Percentiles rank a stretch among this genome's conserved stretches.
Conservation (phyloP, 2,797 vertebrate species). For the Cynopterus sphinx region DNA sequence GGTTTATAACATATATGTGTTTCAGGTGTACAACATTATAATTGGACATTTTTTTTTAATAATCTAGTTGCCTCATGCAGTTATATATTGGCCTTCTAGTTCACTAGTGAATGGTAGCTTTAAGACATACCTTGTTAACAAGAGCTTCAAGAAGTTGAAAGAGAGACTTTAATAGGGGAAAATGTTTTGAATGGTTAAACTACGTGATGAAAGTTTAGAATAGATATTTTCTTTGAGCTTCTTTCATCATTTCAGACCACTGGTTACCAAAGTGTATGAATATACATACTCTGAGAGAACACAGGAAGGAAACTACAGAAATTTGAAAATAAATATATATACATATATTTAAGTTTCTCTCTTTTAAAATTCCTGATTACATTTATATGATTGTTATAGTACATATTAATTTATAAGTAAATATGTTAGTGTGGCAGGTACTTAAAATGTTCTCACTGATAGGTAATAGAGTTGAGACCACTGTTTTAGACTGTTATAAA, state of each 20-base stretch:
- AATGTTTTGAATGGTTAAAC: not conserved
- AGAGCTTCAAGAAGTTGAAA: constrained; percentile 14
- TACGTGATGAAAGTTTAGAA: not conserved
- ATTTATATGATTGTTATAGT: not conserved
- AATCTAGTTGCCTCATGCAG: not conserved
- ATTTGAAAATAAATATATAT: not conserved
- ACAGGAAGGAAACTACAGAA: not conserved
- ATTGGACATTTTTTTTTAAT: not conserved
- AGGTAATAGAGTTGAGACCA: not conserved
- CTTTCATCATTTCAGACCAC: not conserved
- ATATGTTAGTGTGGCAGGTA: not conserved
- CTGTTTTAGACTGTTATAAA: not conserved
- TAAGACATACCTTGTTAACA: not conserved
- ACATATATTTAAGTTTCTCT: not conserved
- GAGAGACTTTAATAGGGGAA: not conserved
- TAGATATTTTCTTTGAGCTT: not conserved
- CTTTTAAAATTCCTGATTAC: not conserved
- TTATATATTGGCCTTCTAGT: constrained; percentile 16
- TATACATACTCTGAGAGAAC: not conserved
- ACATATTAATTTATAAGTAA: constrained; percentile 20
- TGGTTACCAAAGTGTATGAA: not conserved
- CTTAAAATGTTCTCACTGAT: constrained; percentile 38
- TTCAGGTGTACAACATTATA: not conserved
- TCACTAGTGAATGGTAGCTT: not conserved
- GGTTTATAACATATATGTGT: not conserved